A percentile compares a stretch with the other conserved stretches of the same genome.
These are phyloP conservation scores for Sclerurus mexicanus DNA, from an alignment of 2,113 vertebrate species.

Conservation along the genomic window DNA sequence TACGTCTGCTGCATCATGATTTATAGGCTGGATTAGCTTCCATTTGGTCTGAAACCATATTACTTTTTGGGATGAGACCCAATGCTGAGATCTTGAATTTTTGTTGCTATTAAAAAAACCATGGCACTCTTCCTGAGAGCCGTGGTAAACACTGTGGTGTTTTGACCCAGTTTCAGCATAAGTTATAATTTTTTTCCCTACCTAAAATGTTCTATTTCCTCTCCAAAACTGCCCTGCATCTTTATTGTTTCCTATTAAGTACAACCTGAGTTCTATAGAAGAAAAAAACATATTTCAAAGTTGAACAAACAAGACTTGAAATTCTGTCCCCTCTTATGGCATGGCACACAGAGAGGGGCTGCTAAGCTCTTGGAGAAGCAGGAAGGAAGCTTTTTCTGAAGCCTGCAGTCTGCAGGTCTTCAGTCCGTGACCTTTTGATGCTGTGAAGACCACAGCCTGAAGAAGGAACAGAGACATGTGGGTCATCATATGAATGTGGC, in stretches of 20 bases:
- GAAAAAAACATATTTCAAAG: not conserved
- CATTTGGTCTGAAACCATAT: slow-evolving; percentile 1
- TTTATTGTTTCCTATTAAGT: slow-evolving; percentile 16
- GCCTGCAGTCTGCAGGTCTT: not conserved
- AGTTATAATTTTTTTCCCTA: slow-evolving; percentile 3
- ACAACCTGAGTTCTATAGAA: not conserved
- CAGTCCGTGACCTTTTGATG: not conserved
- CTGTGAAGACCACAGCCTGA: not conserved
- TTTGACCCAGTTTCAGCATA: slow-evolving; percentile 28
- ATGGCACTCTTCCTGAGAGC: slow-evolving; percentile 19
- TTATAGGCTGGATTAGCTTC: not conserved
- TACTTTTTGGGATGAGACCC: slow-evolving; percentile 32
- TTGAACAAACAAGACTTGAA: not conserved
- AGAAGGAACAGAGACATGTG: not conserved
- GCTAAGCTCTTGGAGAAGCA: not conserved
- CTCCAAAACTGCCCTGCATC: not conserved
- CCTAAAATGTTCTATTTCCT: slow-evolving; percentile 6
- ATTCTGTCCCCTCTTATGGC: not conserved
- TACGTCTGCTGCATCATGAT: not conserved
- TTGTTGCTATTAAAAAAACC: slow-evolving; percentile 21
- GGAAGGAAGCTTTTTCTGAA: not conserved
- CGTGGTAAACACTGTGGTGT: slow-evolving; percentile 4
- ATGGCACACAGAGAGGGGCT: not conserved
- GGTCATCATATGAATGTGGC: not conserved
- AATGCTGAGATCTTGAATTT: slow-evolving; percentile 42